A percentile compares a stretch with the other conserved stretches of the same genome.
These are phyloP conservation scores for Magallana nippona DNA, from an alignment of 2,888 invertebrate genomes.

Conservation along the genomic window DNA sequence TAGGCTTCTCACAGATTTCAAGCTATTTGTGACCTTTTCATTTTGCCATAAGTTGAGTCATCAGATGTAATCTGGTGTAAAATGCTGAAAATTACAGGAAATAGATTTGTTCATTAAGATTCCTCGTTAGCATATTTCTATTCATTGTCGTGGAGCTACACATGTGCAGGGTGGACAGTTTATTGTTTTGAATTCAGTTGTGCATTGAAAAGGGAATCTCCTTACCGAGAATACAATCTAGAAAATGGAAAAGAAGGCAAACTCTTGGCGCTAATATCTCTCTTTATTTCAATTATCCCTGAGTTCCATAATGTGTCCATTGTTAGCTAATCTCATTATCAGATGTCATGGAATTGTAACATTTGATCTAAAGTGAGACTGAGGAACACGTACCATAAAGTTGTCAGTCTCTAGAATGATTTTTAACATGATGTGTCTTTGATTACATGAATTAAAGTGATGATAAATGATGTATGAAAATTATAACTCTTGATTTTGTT, in stretches of 20 bases:
- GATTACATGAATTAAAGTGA: neutral
- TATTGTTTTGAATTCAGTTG: neutral
- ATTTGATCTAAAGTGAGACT: neutral
- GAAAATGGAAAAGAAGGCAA: conserved; percentile 30
- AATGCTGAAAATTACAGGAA: conserved; percentile 28
- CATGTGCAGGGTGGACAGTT: neutral
- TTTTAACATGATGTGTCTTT: neutral
- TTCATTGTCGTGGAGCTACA: conserved; percentile 12
- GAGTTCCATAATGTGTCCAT: conserved; percentile 10
- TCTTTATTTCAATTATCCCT: conserved; percentile 1
- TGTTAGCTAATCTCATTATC: conserved; percentile 33
- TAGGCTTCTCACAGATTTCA: neutral
- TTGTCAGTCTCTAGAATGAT: neutral
- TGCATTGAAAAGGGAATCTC: neutral
- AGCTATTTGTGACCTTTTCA: conserved; percentile 25
- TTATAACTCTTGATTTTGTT: conserved; percentile 28
- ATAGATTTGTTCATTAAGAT: conserved; percentile 27
- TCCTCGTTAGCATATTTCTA: conserved; percentile 3
- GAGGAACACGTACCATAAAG: neutral
- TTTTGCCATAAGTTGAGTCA: conserved; percentile 8
- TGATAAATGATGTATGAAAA: neutral
- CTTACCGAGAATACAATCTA: neutral
- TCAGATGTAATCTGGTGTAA: conserved; percentile 7
- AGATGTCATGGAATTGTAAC: neutral
- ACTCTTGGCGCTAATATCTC: neutral